Evolutionary conservation across 2,888 invertebrate species (phyloP), one percentile per base, ranked within the genome.

Genomic region (Eledona agricola): DNA sequence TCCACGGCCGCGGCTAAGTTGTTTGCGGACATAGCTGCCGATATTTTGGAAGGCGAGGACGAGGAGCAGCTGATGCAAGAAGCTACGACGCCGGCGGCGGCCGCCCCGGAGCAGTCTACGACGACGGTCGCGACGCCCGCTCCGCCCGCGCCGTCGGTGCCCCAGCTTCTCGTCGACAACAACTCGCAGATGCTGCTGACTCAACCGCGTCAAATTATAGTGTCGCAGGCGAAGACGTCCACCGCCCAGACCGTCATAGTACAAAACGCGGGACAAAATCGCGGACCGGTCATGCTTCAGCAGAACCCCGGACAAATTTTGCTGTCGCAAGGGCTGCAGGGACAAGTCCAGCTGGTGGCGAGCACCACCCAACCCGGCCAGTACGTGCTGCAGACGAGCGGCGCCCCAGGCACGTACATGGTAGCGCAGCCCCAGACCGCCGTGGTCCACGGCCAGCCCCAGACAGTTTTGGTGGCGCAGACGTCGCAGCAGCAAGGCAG

Each of bases 1-100:
- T 91, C 91, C 0, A 90, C 90, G 45, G 90, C 89, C 3, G 92
- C 92, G 0, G 92, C 91, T 0, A 91, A 92, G 75, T 77, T 92
- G 12, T 92, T 92, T 69, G 91, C 92, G 0, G 91, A 91, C 15
- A 80, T 92, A 34, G 92, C 91, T 0, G 92, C 91, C 0, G 90
- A 90, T 19, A 89, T 90, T 32, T 79, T 92, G 9, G 90, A 90
- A 69, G 92, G 91, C 63, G 92, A 91, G 70, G 89, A 90, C 10
- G 80, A 81, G 38, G 78, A 78, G 38, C 79, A 79, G 58, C 67
- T 77, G 38, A 69, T 77, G 52, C 71, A 73, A 52, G 70, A 71
- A 32, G 66, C 63, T 4, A 66, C 65, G 51, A 51, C 55, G n/a
- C 15, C 34, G 7, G 16, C 20, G 7, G 51, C 50, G 20, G 12